phyloP scores from a whole-genome alignment of 2,113 vertebrate species.

The Syngnathus typhle region DNA sequence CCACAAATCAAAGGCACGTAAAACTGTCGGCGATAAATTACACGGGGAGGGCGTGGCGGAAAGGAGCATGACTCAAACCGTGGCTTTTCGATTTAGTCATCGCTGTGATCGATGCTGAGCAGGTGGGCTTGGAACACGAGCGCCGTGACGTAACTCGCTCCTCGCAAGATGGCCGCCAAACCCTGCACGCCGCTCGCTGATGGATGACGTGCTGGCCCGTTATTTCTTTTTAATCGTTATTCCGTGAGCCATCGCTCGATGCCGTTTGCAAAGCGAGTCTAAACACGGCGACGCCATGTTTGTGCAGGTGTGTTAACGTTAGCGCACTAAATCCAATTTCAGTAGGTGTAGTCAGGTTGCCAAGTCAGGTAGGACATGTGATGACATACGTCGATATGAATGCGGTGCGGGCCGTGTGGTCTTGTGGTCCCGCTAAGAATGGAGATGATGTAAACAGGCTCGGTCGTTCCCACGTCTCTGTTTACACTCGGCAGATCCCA shows the following conservation, averaged over 20 bases:
- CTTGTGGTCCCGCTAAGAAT: slow-evolving; percentile 57
- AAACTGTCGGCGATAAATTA: neutral
- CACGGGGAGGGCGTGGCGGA: neutral
- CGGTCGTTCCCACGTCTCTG: slow-evolving; percentile 69
- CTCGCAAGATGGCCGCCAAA: neutral
- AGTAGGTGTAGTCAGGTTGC: too few relatives aligned
- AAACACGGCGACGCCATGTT: slow-evolving; percentile 52
- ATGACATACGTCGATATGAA: too few relatives aligned
- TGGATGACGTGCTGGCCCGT: neutral
- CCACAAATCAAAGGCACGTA: neutral
- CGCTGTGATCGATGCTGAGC: neutral
- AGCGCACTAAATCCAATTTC: slow-evolving; percentile 42
- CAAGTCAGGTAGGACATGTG: too few relatives aligned
- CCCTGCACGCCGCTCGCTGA: neutral
- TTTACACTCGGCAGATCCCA: slow-evolving; percentile 65
- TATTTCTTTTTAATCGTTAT: neutral
- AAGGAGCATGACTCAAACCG: neutral
- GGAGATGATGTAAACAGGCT: slow-evolving; percentile 64
- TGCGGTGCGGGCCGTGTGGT: slow-evolving; percentile 29
- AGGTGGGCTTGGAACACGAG: neutral
- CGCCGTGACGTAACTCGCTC: neutral
- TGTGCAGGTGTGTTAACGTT: slow-evolving; percentile 62
- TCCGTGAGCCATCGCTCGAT: slow-evolving; percentile 30
- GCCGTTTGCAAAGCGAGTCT: slow-evolving; percentile 46
- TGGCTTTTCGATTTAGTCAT: neutral